Evolutionary conservation across 2,113 vertebrate genomes (phyloP).

Genomic region (Xenopus tropicalis): UCB_Xtro_10.0 CM004443.2:158802001-158802500

Average conservation of each 20-base stretch:
- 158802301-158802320: background rate
- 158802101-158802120: rapidly evolving
- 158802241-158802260: constrained; percentile 35
- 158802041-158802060: too few relatives aligned
- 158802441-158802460: background rate
- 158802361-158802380: background rate
- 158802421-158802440: background rate
- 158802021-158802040: too few relatives aligned
- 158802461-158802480: background rate
- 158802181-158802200: background rate
- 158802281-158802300: background rate
- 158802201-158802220: rapidly evolving
- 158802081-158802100: background rate
- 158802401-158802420: background rate
- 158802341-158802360: constrained; percentile 15
- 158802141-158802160: too few relatives aligned
- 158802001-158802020: too few relatives aligned
- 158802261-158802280: constrained; percentile 39
- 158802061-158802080: too few relatives aligned
- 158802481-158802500: background rate
- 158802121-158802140: too few relatives aligned
- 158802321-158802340: background rate
- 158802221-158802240: background rate
- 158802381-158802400: background rate
- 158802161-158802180: too few relatives aligned